Percentiles rank a stretch among this genome's conserved stretches.
Conservation (phyloP, 1,140 invertebrate species). For the Euura saliciscinereae region DNA sequence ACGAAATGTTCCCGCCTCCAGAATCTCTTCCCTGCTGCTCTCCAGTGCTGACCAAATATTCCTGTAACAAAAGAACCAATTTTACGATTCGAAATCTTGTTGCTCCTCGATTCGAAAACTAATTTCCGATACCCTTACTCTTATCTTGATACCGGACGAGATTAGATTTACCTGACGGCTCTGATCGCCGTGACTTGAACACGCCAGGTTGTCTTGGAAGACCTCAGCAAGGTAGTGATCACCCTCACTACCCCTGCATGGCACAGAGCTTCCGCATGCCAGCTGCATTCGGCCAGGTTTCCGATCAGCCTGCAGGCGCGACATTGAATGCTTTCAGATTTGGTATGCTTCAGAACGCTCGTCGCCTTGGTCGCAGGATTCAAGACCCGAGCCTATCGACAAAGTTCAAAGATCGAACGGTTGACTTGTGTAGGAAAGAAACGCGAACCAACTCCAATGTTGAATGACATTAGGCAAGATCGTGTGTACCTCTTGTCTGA, state of each 20-base stretch:
- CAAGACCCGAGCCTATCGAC: constrained; percentile 35
- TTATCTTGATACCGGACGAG: no score
- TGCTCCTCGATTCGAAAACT: not conserved
- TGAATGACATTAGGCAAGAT: no score
- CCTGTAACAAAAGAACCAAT: constrained; percentile 30
- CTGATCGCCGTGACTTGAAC: constrained; percentile 45
- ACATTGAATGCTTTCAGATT: constrained; percentile 39
- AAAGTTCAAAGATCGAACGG: no score
- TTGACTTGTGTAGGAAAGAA: no score
- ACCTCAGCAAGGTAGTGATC: constrained; percentile 32
- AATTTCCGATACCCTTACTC: no score
- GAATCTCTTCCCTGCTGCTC: constrained; percentile 40
- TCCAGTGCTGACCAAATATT: constrained; percentile 47
- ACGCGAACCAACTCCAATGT: no score
- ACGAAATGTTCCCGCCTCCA: constrained; percentile 36
- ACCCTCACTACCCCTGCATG: constrained; percentile 36
- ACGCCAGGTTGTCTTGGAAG: constrained; percentile 33
- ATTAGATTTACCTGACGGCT: constrained; percentile 42
- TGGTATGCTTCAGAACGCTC: constrained; percentile 43
- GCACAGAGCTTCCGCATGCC: constrained; percentile 44
- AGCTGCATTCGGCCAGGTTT: constrained; percentile 46
- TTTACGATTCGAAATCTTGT: constrained; percentile 1
- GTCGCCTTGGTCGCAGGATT: constrained; percentile 40
- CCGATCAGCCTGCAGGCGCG: constrained; percentile 50
- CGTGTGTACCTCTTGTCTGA: constrained; percentile 40